Percentiles rank a stretch among this genome's conserved stretches.
Evolutionary conservation across 2,888 invertebrate genomes (phyloP).

Genomic region (Busseola fusca): DNA sequence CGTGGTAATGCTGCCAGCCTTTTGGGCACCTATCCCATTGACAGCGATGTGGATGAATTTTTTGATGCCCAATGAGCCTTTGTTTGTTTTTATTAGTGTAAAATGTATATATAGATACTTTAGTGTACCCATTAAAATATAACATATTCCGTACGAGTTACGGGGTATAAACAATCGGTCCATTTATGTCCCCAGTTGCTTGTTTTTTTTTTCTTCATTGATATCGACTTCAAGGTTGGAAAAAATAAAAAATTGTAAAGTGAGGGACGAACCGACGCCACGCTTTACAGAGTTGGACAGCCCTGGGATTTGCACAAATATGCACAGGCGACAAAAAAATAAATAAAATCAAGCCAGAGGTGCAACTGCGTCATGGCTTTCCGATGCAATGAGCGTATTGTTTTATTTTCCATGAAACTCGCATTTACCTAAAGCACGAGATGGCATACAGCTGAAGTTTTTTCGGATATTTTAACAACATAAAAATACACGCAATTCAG

Average conservation of each 20-base stretch:
- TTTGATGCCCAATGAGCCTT: too few relatives aligned
- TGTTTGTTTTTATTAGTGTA: too few relatives aligned
- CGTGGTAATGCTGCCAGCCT: too few relatives aligned
- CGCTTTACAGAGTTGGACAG: constrained; percentile 1
- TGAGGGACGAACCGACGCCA: background rate
- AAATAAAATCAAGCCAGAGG: background rate
- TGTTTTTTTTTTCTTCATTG: constrained; percentile 1
- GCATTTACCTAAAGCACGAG: background rate
- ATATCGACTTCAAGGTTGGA: background rate
- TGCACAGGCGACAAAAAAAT: background rate
- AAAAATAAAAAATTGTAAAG: background rate
- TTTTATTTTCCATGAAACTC: background rate
- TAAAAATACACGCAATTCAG: background rate
- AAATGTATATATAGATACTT: too few relatives aligned
- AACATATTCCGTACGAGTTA: background rate
- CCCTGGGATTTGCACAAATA: constrained; percentile 5
- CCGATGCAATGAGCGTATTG: constrained; percentile 10
- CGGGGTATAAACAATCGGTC: background rate
- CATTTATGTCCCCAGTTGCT: background rate
- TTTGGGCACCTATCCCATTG: too few relatives aligned
- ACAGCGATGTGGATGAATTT: too few relatives aligned
- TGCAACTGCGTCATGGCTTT: background rate
- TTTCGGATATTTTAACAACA: background rate
- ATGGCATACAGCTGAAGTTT: background rate
- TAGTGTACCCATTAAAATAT: background rate